Evolutionary conservation across 2,888 invertebrate species (phyloP), one percentile per base, ranked within the genome.

Genomic region (Diadromus collaris): DNA sequence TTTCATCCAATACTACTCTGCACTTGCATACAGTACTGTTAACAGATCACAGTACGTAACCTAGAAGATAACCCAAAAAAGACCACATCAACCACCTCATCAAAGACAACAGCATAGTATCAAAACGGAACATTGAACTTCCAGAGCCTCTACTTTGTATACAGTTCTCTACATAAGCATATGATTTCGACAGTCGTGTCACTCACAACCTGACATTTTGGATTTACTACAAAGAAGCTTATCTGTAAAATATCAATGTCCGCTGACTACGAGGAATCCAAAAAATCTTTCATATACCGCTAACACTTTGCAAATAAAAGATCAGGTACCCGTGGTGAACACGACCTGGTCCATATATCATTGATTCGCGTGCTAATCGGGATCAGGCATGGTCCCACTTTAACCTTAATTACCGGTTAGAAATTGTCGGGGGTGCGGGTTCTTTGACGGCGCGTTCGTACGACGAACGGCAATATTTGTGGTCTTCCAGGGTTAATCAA

Each of bases 401-500:
- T 41, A 5, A 41, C 38, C 38, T 5, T 41, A 41, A 41, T 41
- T 41, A 4, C 38, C 38, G 38, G 38, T 13, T 41, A 16, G 38
- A 16, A 16, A 41, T 16, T 41, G 13, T 16, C 16, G 16, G 16
- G 38, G 38, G 38, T 13, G 16, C 4, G 38, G 38, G 38, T 13
- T 41, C 16, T 1, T 16, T 41, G 38, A 16, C 38, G 13, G 46
- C n/a, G 19, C 6, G 19, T 4, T n/a, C 24, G 10, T 24, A 51
- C 24, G 51, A 51, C 1, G 51, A 24, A 51, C 21, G 46, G 21
- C 24, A 51, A 51, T 24, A 10, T 24, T 24, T 51, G 24, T 4
- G 24, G 51, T 51, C 51, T 51, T 51, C 24, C 10, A 24, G 21
- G 51, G 51, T 51, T 51, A 51, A 51, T 51, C 21, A 51, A 51